These are phyloP conservation scores for Stichodactyla mertensii DNA, from an alignment of 64 coral and sea anemone genomes.

Conservation along the genomic window DNA sequence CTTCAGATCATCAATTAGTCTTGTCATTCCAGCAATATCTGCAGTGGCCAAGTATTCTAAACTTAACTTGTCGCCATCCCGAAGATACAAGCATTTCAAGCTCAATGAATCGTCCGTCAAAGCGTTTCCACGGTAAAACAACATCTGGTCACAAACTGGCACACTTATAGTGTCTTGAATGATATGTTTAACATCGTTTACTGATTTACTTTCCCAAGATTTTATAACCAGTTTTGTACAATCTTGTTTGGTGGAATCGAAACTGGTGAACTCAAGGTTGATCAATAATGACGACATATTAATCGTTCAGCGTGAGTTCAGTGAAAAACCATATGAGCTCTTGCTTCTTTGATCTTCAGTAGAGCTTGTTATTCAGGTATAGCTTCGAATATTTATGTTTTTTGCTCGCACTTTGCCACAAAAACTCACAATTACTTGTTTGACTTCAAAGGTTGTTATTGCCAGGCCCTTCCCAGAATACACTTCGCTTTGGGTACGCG, in stretches of 20 bases:
- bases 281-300: neutral
- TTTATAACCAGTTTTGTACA: neutral
- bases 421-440: too few relatives aligned
- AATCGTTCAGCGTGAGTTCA: too few relatives aligned
- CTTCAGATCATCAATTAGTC: constrained; percentile 45
- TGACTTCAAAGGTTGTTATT: too few relatives aligned
- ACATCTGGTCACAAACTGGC: constrained; percentile 59
- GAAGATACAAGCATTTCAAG: constrained; percentile 60
- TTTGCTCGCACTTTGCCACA: too few relatives aligned
- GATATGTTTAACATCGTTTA: constrained; percentile 59
- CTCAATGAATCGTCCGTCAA: constrained; percentile 50
- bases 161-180: constrained; percentile 58
- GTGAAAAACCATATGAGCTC: too few relatives aligned
- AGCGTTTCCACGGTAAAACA: constrained; percentile 39
- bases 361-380: too few relatives aligned
- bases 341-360: too few relatives aligned
- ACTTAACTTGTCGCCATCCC: constrained; percentile 51
- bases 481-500: too few relatives aligned
- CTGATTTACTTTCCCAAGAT: constrained; percentile 32
- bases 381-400: too few relatives aligned
- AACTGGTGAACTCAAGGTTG: neutral
- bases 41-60: constrained; percentile 53
- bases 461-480: too few relatives aligned
- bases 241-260: neutral
- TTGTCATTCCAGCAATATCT: constrained; percentile 49